Evolutionary conservation across 2,113 vertebrate species (phyloP).

Genomic region (Nycticorax nycticorax): DNA sequence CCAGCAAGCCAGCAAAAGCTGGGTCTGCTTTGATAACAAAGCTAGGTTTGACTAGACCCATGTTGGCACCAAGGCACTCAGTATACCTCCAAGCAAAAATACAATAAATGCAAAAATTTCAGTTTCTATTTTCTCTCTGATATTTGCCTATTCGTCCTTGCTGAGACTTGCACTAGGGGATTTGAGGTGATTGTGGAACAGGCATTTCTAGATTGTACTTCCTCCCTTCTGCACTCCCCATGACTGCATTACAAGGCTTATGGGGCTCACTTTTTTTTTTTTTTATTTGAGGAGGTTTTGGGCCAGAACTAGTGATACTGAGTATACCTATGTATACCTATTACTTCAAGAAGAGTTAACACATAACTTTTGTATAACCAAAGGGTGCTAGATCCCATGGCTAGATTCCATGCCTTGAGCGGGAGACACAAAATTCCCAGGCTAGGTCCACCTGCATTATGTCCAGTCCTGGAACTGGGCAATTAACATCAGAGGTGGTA

Average conservation of each 20-base stretch:
- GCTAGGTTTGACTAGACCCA: neutral
- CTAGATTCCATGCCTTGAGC: neutral
- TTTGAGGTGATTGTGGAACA: neutral
- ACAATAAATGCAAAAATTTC: neutral
- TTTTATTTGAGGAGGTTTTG: neutral
- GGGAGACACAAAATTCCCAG: neutral
- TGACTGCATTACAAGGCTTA: neutral
- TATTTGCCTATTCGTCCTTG: neutral
- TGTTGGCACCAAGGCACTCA: neutral
- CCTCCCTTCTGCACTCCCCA: neutral
- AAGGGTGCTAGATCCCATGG: neutral
- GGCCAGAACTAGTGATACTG: neutral
- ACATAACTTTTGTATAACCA: neutral
- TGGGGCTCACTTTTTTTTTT: rapidly evolving
- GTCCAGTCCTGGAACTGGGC: neutral
- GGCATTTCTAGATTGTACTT: neutral
- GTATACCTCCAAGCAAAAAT: neutral
- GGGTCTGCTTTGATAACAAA: neutral
- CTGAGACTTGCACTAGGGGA: neutral
- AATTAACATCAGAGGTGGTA: neutral
- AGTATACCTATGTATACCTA: neutral
- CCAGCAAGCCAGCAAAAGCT: neutral
- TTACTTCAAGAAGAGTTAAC: neutral
- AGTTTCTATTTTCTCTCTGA: neutral
- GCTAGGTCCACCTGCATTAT: neutral